A percentile compares a stretch with the other conserved stretches of the same genome.
phyloP scores from a whole-genome alignment of 2,888 invertebrate species.

The Venustoraphidia nigricollis region DNA sequence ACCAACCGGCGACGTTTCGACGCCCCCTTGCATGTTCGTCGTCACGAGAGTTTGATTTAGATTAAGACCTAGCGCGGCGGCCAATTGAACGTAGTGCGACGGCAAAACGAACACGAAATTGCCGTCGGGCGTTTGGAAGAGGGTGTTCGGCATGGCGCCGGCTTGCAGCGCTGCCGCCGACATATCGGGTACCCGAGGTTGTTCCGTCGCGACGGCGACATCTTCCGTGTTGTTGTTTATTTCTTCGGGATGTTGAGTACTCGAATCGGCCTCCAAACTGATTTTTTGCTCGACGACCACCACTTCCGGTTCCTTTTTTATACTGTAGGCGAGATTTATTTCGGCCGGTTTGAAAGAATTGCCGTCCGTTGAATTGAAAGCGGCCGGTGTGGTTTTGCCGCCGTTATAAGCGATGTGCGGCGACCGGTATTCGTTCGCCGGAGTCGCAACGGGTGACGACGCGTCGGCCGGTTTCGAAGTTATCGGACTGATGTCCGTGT shows the following conservation, averaged over 20 bases:
- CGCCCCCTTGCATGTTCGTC: slow-evolving; percentile 4
- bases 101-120: slow-evolving; percentile 44
- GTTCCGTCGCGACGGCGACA: slow-evolving; percentile 13
- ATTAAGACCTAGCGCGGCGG: slow-evolving; percentile 32
- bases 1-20: slow-evolving; percentile 9
- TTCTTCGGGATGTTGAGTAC: slow-evolving; percentile 28
- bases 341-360: neutral
- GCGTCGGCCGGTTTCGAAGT: slow-evolving; percentile 12
- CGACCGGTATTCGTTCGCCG: neutral
- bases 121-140: slow-evolving; percentile 39
- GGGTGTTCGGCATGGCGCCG: slow-evolving; percentile 31
- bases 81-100: slow-evolving; percentile 42
- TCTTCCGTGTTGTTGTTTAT: slow-evolving; percentile 27
- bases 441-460: slow-evolving; percentile 1
- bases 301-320: slow-evolving; percentile 7
- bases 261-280: slow-evolving; percentile 23
- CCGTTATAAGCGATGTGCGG: neutral
- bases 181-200: slow-evolving; percentile 12
- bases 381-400: too few species aligned
- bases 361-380: too few species aligned
- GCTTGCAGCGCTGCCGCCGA: slow-evolving; percentile 22
- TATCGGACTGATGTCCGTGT: slow-evolving; percentile 31
- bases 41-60: slow-evolving; percentile 16
- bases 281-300: neutral
- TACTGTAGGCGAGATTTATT: neutral